Evolutionary conservation across 2,113 vertebrate species (phyloP), one percentile per base, ranked within the genome.

Genomic region (Vanacampus margaritifer): DNA sequence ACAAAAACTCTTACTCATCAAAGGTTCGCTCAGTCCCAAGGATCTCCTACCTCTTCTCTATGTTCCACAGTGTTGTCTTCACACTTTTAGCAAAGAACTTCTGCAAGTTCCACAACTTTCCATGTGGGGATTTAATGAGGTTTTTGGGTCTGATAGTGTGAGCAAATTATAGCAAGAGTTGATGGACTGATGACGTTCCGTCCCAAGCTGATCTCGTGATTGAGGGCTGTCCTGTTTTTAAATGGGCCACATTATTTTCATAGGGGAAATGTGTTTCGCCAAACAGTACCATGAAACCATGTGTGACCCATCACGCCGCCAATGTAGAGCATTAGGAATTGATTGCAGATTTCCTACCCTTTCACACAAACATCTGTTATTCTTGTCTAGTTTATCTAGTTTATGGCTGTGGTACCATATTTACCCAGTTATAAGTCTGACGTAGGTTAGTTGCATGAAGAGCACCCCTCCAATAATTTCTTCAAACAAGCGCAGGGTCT

Each of bases 1-100:
- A 82, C 77, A 88, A 89, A 91, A 91, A 88, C 84, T 91, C 86
- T 83, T 88, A 81, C 86, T 87, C 89, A 89, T 91, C 88, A 91
- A 92, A 92, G 90, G 85, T 90, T 89, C 62, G 63, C 77, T 81
- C 72, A 45, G 65, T 78, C 72, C 82, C 75, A 51, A 69, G 65
- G 75, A 84, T 84, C 84, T 79, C 62, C 76, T 45, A 57, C 65
- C 2, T 28, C 36, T 69, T 79, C 80, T 67, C 32, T 70, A 59
- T 64, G 67, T 73, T 82, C 77, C 73, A 68, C 76, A 77, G 85
- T 86, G 88, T 86, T 90, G 84, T 83, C 86, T 82, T 65, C 67
- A 50, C 68, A 78, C 79, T 81, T 64, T 65, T n/a, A 67, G 66
- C 36, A 32, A 32, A n/a, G 64, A 83, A 86, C 80, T 87, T 87